Evolutionary conservation across 2,797 vertebrate genomes (phyloP).

Genomic region (Paratrypauchen microcephalus): DNA sequence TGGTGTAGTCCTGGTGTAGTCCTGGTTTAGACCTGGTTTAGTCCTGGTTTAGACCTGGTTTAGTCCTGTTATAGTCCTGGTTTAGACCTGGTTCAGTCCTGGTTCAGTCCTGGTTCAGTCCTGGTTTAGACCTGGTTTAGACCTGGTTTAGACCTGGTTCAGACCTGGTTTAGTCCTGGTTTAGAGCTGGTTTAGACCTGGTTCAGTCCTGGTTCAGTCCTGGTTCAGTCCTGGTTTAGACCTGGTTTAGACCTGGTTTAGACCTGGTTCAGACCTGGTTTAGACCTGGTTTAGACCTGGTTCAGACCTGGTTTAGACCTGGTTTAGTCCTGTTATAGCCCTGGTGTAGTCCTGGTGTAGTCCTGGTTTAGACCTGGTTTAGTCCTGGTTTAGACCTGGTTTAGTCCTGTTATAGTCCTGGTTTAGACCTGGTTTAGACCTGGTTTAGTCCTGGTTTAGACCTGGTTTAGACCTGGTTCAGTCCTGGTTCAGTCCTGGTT

Average conservation of each 20-base stretch:
- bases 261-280: background rate
- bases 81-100: background rate
- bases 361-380: background rate
- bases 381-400: background rate
- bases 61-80: too few relatives aligned
- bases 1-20: background rate
- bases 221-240: background rate
- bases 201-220: background rate
- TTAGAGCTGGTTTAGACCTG: too few relatives aligned
- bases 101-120: background rate
- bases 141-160: too few relatives aligned
- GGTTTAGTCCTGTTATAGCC: too few relatives aligned
- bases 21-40: background rate
- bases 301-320: background rate
- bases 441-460: background rate
- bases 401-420: background rate
- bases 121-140: too few relatives aligned
- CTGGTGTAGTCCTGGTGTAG: background rate
- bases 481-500: background rate
- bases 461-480: too few relatives aligned
- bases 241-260: too few relatives aligned
- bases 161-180: background rate
- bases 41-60: background rate
- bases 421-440: too few relatives aligned
- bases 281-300: background rate